Base-by-base conservation (phyloP, 92 coral and sea anemone species). In the Porites rus region DNA sequence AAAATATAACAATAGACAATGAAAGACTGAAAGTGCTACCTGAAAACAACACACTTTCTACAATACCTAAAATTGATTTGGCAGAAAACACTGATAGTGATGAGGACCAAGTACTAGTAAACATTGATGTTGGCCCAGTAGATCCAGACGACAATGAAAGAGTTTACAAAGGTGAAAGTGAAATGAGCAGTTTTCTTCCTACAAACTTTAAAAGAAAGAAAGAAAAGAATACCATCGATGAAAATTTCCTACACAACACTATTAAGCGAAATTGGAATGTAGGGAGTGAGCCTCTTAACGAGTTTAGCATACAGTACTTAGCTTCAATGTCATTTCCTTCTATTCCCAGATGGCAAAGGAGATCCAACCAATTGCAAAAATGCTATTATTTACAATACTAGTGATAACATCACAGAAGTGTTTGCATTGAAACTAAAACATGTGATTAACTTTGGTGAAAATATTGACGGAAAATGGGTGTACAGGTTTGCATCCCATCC, bases 101-200 rank as follows among this genome's bases (percentile, higher is more conserved):
- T 63, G 78, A 83, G 56, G 77, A 83, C 64, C 24, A 84, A 28
- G 31, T 24, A 24, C 24, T 24, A 65, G 66, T 92, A 24, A 85
- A 54, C 84, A 81, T 77, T 85, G 91, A 86, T 77, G 63, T 17
- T 66, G 95, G 95, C 10, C 95, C 93, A 43, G 88, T 76, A 51
- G 72, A 86, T 83, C 28, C 78, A 21, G 91, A 86, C 12, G 78
- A 78, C 72, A 75, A 93, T 82, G 91, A 85, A 92, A n/a, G n/a
- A n/a, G n/a, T n/a, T n/a, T n/a, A n/a, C n/a, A n/a, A n/a, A n/a
- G n/a, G 72, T n/a, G 62, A 92, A 28, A 86, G 54, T 81, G 95
- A 92, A 86, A 92, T 92, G 93, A 69, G 84, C 62, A 92, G 93
- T 76, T 92, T 85, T 67, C 65, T 92, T 22, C 93, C 95, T 19